phyloP scores from a whole-genome alignment of 2,797 vertebrate genomes.

The Pipistrellus kuhlii region DNA sequence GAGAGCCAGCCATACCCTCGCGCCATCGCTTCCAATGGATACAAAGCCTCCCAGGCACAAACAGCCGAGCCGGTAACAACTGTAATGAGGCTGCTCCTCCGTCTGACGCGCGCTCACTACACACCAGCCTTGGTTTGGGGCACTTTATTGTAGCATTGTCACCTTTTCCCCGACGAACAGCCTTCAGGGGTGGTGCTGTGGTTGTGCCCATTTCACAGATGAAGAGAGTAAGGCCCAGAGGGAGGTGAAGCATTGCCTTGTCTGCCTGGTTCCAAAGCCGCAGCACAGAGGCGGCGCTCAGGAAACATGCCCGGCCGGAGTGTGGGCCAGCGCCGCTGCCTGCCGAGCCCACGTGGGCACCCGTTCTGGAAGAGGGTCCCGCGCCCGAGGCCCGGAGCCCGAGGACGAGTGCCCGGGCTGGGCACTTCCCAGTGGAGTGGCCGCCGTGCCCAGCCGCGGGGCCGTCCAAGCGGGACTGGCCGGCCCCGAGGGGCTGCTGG shows the following conservation, averaged over 20 bases:
- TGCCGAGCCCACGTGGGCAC: background rate
- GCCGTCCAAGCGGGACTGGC: conserved; percentile 38
- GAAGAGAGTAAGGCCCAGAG: background rate
- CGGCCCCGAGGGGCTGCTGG: background rate
- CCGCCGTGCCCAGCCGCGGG: background rate
- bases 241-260: rapidly evolving
- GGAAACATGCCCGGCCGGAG: background rate
- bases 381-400: conserved; percentile 32
- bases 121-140: background rate
- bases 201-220: background rate
- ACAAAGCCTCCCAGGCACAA: background rate
- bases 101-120: rapidly evolving
- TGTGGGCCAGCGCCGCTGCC: background rate
- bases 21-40: background rate
- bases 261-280: background rate
- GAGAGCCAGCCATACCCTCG: no score
- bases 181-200: rapidly evolving
- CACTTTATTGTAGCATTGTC: rapidly evolving
- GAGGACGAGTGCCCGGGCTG: conserved; percentile 8
- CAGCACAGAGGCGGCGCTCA: background rate
- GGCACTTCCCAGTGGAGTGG: conserved; percentile 31
- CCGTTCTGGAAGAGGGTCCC: background rate
- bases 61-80: rapidly evolving
- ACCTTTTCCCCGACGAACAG: background rate
- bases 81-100: background rate